phyloP scores from a whole-genome alignment of 1,140 invertebrate genomes.

The Drosophila suzukii region DNA sequence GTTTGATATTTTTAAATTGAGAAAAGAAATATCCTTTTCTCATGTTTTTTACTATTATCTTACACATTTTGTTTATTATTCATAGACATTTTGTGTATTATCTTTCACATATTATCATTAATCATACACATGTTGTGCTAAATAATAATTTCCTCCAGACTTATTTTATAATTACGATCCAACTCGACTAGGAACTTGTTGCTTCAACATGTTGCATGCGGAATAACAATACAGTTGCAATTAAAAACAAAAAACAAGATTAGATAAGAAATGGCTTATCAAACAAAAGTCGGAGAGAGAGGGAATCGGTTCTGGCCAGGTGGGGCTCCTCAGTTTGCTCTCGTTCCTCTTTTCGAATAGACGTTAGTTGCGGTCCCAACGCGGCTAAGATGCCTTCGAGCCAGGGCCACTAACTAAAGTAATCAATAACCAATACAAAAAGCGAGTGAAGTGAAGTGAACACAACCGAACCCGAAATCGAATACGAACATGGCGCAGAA shows the following conservation, averaged over 20 bases:
- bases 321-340: conserved; percentile 42
- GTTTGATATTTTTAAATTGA: too few relatives aligned
- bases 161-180: neutral
- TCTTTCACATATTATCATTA: too few relatives aligned
- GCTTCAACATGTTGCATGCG: conserved; percentile 29
- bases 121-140: too few relatives aligned
- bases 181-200: conserved; percentile 6
- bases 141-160: too few relatives aligned
- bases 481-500: conserved; percentile 61
- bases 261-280: conserved; percentile 64
- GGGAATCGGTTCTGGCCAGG: conserved; percentile 7
- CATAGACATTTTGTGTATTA: too few relatives aligned
- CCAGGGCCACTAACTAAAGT: conserved; percentile 15
- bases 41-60: too few relatives aligned
- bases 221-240: conserved; percentile 51
- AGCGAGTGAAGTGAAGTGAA: conserved; percentile 24
- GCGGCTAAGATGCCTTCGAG: conserved; percentile 48
- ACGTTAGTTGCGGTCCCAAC: conserved; percentile 28
- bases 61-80: too few relatives aligned
- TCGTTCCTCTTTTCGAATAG: conserved; percentile 59
- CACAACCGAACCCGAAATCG: conserved; percentile 29
- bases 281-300: conserved; percentile 5
- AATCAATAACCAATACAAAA: conserved; percentile 23
- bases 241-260: conserved; percentile 35
- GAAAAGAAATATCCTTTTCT: too few relatives aligned